These are phyloP conservation scores for Tiliacea aurago DNA, from an alignment of 2,888 invertebrate genomes.

Conservation along the genomic window DNA sequence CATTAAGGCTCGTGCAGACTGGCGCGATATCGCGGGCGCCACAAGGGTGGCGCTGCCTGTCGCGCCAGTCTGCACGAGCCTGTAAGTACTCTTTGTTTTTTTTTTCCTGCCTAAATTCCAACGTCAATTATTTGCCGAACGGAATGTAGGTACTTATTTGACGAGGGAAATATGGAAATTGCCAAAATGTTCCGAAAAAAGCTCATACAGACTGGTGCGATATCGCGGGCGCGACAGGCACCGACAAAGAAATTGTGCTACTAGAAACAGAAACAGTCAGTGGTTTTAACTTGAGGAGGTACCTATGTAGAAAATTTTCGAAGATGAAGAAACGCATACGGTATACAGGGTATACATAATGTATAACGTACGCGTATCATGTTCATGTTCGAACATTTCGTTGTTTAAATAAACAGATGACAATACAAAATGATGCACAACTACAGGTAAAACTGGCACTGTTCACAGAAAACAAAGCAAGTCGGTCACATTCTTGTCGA, in stretches of 20 bases:
- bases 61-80: no score
- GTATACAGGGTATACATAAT: no score
- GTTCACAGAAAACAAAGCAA: conserved; percentile 1
- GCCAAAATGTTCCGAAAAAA: neutral
- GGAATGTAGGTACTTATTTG: conserved; percentile 5
- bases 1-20: conserved; percentile 1
- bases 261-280: no score
- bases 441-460: conserved; percentile 6
- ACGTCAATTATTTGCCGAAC: conserved; percentile 12
- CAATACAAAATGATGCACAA: conserved; percentile 5
- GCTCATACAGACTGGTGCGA: no score
- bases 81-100: neutral
- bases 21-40: no score
- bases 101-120: neutral
- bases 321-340: neutral
- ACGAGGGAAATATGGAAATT: conserved; percentile 9
- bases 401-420: no score
- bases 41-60: no score
- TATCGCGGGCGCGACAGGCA: no score
- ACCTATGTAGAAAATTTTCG: neutral
- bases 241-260: no score
- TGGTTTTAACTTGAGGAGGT: no score
- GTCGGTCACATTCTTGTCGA: neutral
- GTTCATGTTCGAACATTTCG: no score
- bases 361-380: no score